Evolutionary conservation across 2,888 invertebrate genomes (phyloP).

Genomic region (Sinhomidia bicolor): DNA sequence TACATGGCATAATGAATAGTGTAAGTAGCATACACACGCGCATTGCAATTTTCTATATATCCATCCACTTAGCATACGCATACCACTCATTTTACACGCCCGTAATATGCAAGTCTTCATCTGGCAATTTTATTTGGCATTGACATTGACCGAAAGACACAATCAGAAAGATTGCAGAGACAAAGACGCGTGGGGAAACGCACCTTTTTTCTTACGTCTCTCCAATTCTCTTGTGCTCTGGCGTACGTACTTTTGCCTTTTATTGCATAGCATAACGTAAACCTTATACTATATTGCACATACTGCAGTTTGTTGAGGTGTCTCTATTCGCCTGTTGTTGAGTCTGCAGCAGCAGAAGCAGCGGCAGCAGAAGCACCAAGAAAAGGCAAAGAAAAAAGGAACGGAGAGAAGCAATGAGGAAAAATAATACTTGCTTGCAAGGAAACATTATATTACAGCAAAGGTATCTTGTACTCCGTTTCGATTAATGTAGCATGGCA

Average conservation of each 20-base stretch:
- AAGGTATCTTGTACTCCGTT: too few relatives aligned
- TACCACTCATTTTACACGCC: too few relatives aligned
- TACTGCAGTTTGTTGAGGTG: slow-evolving; percentile 28
- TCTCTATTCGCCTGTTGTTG: background rate
- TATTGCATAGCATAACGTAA: background rate
- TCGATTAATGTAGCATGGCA: background rate
- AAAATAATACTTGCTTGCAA: slow-evolving; percentile 21
- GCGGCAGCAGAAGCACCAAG: background rate
- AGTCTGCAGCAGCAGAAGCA: background rate
- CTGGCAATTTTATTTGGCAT: slow-evolving; percentile 28
- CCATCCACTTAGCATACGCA: too few relatives aligned
- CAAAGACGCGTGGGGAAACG: background rate
- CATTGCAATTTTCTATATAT: too few relatives aligned
- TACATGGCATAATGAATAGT: background rate
- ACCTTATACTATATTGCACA: background rate
- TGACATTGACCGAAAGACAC: background rate
- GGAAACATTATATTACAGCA: background rate
- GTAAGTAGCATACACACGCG: background rate
- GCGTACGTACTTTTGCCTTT: slow-evolving; percentile 15
- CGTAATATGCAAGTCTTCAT: background rate
- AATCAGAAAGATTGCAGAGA: too few relatives aligned
- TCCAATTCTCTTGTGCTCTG: background rate
- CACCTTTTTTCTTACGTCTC: background rate
- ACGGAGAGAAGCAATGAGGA: background rate
- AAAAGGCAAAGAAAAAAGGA: background rate